phyloP scores from a whole-genome alignment of 2,888 invertebrate genomes.

The Diadegma fenestrale region DNA sequence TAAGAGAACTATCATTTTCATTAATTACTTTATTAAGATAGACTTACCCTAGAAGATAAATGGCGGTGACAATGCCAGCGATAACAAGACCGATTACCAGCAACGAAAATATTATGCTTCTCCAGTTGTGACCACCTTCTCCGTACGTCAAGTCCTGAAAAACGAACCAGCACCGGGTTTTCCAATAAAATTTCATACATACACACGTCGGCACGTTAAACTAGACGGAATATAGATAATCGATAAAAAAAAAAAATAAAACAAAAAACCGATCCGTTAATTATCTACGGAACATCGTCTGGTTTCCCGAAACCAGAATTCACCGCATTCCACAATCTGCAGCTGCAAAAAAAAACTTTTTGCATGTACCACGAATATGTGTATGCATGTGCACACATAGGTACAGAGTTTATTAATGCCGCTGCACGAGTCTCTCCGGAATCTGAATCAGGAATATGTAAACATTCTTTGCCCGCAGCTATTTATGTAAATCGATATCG shows the following conservation, averaged over 20 bases:
- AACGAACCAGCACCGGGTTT: conserved; percentile 36
- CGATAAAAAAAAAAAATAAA: conserved; percentile 1
- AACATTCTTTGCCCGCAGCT: not conserved
- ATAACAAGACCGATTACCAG: conserved; percentile 95
- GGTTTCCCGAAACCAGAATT: not conserved
- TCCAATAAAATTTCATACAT: conserved; percentile 24
- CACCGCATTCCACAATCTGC: not conserved
- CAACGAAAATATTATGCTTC: conserved; percentile 94
- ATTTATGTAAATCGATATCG: not conserved
- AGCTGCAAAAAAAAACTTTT: conserved; percentile 4
- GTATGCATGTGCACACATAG: not conserved
- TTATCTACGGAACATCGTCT: conserved; percentile 47
- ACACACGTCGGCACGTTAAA: not conserved
- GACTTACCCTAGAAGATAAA: conserved; percentile 93
- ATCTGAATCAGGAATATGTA: conserved; percentile 1
- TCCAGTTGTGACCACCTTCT: conserved; percentile 94
- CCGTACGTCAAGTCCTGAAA: conserved; percentile 91
- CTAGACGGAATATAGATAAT: not conserved
- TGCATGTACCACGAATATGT: not conserved
- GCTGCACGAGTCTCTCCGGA: not conserved
- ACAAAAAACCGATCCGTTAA: not conserved
- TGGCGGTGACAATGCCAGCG: conserved; percentile 95
- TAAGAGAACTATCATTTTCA: not conserved
- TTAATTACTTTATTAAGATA: not conserved
- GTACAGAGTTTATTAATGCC: not conserved